Base-by-base conservation (phyloP, 2,888 invertebrate genomes). In the Drosophila rubida region DNA sequence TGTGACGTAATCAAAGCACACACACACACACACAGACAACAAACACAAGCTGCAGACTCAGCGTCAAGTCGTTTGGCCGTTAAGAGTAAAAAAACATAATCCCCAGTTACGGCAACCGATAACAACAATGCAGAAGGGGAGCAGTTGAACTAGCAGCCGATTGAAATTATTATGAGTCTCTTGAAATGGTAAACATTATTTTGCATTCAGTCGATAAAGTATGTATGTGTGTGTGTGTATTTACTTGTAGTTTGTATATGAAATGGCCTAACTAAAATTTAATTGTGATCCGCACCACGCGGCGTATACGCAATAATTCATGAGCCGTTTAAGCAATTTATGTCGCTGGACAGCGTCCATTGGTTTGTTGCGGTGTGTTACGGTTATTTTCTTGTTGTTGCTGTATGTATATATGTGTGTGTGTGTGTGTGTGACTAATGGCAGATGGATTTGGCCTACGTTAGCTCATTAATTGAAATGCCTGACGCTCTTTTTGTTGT, bases 221-320 rank as follows among this genome's bases (percentile, higher is more conserved):
- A 16, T 45, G 11, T 57, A 16, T 42, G 53, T 63, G 50, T 45
- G 11, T 57, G 22, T 42, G 53, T 63, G 50, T 65, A 64, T 6
- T 48, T 55, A 25, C 30, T 16, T 51, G 39, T 39, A 46, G 39
- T 39, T 42, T 23, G 51, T 42, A 57, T 72, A 61, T 68, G 49
- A 74, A 67, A 65, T 75, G 78, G 51, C 70, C 58, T 60, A 85
- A 86, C 75, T 81, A 69, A 77, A 70, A 75, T 76, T 76, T 78
- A 78, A 83, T 87, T 78, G 82, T 68, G 67, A 32, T 50, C 73
- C 68, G 63, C 65, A 71, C 68, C 83, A 82, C 51, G 60, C 80
- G 67, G 83, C 83, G 75, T 82, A 85, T 85, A 69, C 84, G 88
- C 83, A 85, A 85, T 82, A 87, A 75, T 87, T 82, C 86, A 87